These are phyloP conservation scores for Agonopterix subpropinquella DNA, from an alignment of 2,888 invertebrate genomes.

Conservation along the genomic window DNA sequence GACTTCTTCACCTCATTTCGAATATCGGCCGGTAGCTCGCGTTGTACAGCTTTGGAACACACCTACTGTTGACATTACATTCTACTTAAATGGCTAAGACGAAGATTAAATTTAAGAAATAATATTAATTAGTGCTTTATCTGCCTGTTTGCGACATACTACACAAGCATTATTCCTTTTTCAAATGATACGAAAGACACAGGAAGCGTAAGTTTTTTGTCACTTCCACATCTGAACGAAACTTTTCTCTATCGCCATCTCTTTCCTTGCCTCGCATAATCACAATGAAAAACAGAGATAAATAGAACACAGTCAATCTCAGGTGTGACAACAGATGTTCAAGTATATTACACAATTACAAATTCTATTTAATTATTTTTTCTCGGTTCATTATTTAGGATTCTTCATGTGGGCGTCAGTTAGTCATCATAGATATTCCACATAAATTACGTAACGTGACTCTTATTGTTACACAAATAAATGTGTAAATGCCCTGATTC, in stretches of 20 bases:
- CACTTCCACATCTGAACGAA: constrained; percentile 64
- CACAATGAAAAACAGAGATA: constrained; percentile 26
- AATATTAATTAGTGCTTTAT: not conserved
- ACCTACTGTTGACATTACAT: too few species aligned
- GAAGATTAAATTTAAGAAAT: too few species aligned
- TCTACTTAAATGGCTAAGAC: too few species aligned
- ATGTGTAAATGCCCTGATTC: too few species aligned
- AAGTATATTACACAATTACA: constrained; percentile 71
- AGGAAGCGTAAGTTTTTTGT: constrained; percentile 74
- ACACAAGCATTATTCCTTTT: constrained; percentile 60
- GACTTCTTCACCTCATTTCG: too few species aligned
- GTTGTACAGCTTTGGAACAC: too few species aligned
- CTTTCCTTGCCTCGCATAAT: constrained; percentile 20
- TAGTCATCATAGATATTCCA: constrained; percentile 9
- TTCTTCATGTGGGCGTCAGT: constrained; percentile 48
- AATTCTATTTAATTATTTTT: constrained; percentile 72
- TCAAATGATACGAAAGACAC: constrained; percentile 74
- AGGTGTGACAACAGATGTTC: constrained; percentile 75
- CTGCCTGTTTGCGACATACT: constrained; percentile 26
- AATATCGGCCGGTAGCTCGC: too few species aligned
- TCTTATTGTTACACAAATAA: too few species aligned
- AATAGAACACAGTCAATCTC: constrained; percentile 37
- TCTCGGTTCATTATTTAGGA: constrained; percentile 50
- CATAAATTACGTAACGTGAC: constrained; percentile 1
- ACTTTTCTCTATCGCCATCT: constrained; percentile 37